Evolutionary conservation across 1,140 invertebrate genomes (phyloP), one percentile per base, ranked within the genome.

Genomic region (Ceratina australensis): DNA sequence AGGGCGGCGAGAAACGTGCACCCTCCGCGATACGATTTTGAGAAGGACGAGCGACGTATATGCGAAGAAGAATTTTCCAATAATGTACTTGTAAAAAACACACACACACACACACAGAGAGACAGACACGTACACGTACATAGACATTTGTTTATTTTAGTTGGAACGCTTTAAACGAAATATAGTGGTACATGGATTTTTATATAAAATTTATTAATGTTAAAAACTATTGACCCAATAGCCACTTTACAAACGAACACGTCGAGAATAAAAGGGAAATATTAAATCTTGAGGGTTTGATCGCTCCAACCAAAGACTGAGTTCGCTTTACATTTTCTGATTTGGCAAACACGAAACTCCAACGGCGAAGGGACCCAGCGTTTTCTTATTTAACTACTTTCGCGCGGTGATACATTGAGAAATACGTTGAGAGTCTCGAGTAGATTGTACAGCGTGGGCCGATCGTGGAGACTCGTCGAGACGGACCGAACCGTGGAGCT

Each of bases 151-250:
- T 87, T 87, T 77, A 87, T 80, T 84, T 87, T 86, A 85, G 84
- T 87, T 87, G 80, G 72, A 79, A 81, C 78, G 73, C 84, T 87
- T 84, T 82, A 73, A 81, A 81, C 75, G 80, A 83, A 86, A 82
- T 81, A 83, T 85, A 87, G 82, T 82, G 71, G 78, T 87, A 86
- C 75, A 86, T 87, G 82, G 66, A 87, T 77, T 86, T 87, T 87
- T 87, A 87, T 87, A 87, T 82, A 87, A 87, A 87, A 85, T 78
- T 81, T 87, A 87, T 87, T 87, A 86, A 87, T 87, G 86, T 87
- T 79, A 85, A 85, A n/a, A 80, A 71, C 79, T 72, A 78, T 80
- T 66, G 83, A 86, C 80, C 73, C 82, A 78, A 81, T 85, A 78
- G 78, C 65, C 59, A 80, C 71, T 81, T 79, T 79, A 76, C 59